phyloP scores from a whole-genome alignment of 1,140 invertebrate genomes.

The Drosophila chauvacae region DNA sequence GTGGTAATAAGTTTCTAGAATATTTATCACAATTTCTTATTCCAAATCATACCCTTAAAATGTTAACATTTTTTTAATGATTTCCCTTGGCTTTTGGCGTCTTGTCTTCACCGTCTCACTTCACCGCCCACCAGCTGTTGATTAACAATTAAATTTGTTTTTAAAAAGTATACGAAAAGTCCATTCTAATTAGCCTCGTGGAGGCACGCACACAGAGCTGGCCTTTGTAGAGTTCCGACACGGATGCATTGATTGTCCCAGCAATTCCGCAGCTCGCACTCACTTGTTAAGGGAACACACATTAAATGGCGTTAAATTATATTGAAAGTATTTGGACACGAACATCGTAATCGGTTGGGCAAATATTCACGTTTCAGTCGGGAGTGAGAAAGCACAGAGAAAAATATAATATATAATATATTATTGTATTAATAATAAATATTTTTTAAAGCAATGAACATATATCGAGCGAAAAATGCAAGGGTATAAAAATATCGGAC shows the following conservation, averaged over 20 bases:
- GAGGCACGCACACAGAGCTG: slow-evolving; percentile 20
- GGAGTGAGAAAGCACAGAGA: background rate
- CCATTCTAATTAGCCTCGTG: slow-evolving; percentile 17
- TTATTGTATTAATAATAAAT: too few relatives aligned
- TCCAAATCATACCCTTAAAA: background rate
- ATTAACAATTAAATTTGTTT: slow-evolving; percentile 9
- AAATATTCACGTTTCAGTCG: slow-evolving; percentile 42
- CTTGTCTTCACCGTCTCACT: background rate
- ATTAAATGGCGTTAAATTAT: slow-evolving; percentile 47
- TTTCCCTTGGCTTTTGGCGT: background rate
- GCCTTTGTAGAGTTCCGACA: slow-evolving; percentile 28
- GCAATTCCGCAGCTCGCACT: slow-evolving; percentile 36
- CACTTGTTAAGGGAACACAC: slow-evolving; percentile 32
- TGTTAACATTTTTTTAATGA: background rate
- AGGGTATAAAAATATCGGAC: too few relatives aligned
- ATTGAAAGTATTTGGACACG: slow-evolving; percentile 44
- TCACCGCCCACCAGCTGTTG: background rate
- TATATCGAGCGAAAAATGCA: too few relatives aligned
- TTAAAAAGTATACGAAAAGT: slow-evolving; percentile 5
- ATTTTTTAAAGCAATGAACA: too few relatives aligned
- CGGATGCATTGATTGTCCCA: slow-evolving; percentile 34
- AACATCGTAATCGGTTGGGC: slow-evolving; percentile 38
- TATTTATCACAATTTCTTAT: background rate
- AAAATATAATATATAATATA: background rate
- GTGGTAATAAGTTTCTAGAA: too few relatives aligned